Evolutionary conservation across 2,797 vertebrate genomes (phyloP).

Genomic region (Galaxias olidus): DNA sequence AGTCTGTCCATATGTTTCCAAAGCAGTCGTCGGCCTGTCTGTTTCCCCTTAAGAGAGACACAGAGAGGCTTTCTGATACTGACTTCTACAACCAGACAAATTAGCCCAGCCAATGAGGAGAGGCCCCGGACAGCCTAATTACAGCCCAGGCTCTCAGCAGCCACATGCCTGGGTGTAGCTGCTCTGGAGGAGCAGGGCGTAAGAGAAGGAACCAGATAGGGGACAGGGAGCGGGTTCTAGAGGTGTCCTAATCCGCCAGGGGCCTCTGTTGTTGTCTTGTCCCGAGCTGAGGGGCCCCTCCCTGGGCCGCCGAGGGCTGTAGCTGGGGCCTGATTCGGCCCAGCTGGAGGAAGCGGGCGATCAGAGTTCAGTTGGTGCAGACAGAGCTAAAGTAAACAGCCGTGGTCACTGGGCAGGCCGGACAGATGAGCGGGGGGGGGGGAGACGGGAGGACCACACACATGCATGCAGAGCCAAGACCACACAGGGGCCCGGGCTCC

Average conservation of each 20-base stretch:
- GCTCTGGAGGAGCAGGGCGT: constrained; percentile 41
- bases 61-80: constrained; percentile 62
- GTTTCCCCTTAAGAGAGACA: constrained; percentile 53
- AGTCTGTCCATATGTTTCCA: constrained; percentile 43
- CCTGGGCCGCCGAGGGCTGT: constrained; percentile 60
- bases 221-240: constrained; percentile 42
- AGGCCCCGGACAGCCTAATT: constrained; percentile 75
- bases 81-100: constrained; percentile 70
- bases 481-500: constrained; percentile 76
- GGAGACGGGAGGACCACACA: constrained; percentile 73
- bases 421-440: constrained; percentile 92
- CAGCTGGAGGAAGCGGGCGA: constrained; percentile 97
- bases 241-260: constrained; percentile 66
- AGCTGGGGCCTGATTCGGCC: constrained; percentile 88
- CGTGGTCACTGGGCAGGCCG: constrained; percentile 96
- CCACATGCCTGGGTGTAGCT: constrained; percentile 55
- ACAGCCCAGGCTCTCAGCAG: constrained; percentile 58
- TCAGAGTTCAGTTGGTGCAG: constrained; percentile 93
- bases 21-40: constrained; percentile 53
- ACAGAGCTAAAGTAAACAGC: constrained; percentile 99
- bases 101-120: constrained; percentile 68
- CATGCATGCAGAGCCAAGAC: constrained; percentile 62
- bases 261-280: constrained; percentile 57
- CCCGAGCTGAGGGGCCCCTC: constrained; percentile 65
- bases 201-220: constrained; percentile 36